Base-by-base conservation (phyloP, 2,888 invertebrate species). In the Ophion ventricosus region DNA sequence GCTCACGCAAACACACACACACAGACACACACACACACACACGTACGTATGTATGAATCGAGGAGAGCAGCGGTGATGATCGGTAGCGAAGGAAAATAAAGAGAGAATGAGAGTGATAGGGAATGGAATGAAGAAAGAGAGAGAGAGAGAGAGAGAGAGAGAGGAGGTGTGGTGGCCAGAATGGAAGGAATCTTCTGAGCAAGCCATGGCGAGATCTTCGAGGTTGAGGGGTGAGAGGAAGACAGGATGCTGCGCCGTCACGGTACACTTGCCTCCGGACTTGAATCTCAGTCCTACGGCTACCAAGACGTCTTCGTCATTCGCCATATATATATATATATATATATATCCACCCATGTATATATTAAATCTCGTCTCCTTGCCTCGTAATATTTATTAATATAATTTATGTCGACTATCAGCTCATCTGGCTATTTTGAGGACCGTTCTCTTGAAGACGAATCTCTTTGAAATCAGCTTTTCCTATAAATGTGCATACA, bases 231-330 rank as follows among this genome's bases (percentile, higher is more conserved):
- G 86, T 72, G 86, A 87, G 89, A 88, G 86, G 87, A 87, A 88
- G 89, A 89, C 91, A 90, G 91, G 91, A 92, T 92, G 92, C 91
- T 91, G 91, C 88, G 89, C 90, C 92, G 92, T 89, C 88, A 89
- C 87, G 89, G 87, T 88, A 87, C 88, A 87, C 87, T 89, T 86
- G 85, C 86, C 85, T 83, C 86, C 85, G 87, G 86, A 88, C 87
- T 87, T 84, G 88, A 87, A 86, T 87, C 87, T 83, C 86, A 67
- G 82, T 83, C 83, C 87, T 85, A 85, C 80, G 80, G 85, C 80
- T 64, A 76, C 82, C 82, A 74, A 82, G 80, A 82, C 77, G 74
- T 84, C 84, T 86, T 77, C 82, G 82, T 81, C 79, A 83, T 86
- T 86, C 84, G 70, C 77, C 66, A 63, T 66, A 35, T 49, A n/a